Evolutionary conservation across 2,888 invertebrate genomes (phyloP).

Genomic region (Himalopsyche kuldschensis): DNA sequence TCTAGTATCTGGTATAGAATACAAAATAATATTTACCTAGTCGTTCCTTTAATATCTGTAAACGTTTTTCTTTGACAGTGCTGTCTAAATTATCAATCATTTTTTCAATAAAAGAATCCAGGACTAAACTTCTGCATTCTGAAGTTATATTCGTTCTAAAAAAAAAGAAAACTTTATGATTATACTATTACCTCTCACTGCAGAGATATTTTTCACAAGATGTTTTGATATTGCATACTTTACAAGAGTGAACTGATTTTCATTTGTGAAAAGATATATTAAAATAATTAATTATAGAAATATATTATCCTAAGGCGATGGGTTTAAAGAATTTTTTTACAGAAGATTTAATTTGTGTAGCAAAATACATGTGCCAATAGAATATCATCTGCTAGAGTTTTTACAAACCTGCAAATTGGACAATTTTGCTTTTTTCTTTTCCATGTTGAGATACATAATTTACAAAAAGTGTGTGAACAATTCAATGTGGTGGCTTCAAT

Average conservation of each 20-base stretch:
- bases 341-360: not conserved
- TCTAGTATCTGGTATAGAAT: too few species aligned
- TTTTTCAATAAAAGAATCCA: constrained; percentile 74
- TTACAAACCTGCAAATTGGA: constrained; percentile 65
- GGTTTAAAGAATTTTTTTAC: too few species aligned
- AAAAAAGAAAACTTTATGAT: constrained; percentile 24
- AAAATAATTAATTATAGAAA: not conserved
- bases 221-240: not conserved
- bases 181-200: not conserved
- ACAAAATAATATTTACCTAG: constrained; percentile 46
- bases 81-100: constrained; percentile 65
- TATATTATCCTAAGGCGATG: too few species aligned
- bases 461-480: constrained; percentile 77
- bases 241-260: not conserved
- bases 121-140: constrained; percentile 63
- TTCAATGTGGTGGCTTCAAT: constrained; percentile 68
- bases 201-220: not conserved
- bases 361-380: not conserved
- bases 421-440: constrained; percentile 69
- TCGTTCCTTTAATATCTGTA: constrained; percentile 56
- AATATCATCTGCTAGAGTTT: not conserved
- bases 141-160: constrained; percentile 51
- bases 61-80: constrained; percentile 61
- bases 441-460: constrained; percentile 71
- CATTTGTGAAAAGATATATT: not conserved